phyloP scores from a whole-genome alignment of 1,140 invertebrate genomes.

The Trichoplusia ni region DNA sequence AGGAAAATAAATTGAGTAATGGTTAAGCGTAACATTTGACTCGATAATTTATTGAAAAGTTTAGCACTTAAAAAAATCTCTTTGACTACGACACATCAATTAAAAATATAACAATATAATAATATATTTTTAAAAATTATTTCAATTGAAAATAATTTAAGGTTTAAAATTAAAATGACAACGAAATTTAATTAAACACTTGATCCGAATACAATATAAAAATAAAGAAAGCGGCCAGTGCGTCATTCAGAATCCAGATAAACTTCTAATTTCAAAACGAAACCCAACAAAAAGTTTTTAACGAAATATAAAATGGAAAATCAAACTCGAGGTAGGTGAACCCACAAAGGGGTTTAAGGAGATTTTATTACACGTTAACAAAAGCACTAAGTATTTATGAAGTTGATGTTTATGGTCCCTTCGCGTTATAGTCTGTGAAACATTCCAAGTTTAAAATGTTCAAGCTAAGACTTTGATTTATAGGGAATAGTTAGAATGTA shows the following conservation, averaged over 20 bases:
- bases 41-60: too few relatives aligned
- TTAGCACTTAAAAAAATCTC: too few relatives aligned
- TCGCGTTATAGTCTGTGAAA: not conserved
- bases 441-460: not conserved
- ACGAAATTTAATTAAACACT: too few relatives aligned
- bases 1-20: too few relatives aligned
- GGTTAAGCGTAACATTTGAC: too few relatives aligned
- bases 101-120: too few relatives aligned
- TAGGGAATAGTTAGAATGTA: not conserved
- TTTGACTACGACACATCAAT: too few relatives aligned
- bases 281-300: not conserved
- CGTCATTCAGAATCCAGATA: not conserved
- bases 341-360: not conserved
- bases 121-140: too few relatives aligned
- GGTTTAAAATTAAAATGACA: too few relatives aligned
- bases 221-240: too few relatives aligned
- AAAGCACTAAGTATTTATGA: slow-evolving; percentile 6
- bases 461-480: slow-evolving; percentile 3
- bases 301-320: not conserved
- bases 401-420: not conserved
- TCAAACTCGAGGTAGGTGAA: not conserved
- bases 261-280: not conserved
- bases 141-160: too few relatives aligned
- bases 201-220: too few relatives aligned
- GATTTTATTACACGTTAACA: slow-evolving; percentile 3